Base-by-base conservation (phyloP, 2,888 invertebrate genomes). In the Chrysina gloriosa region DNA sequence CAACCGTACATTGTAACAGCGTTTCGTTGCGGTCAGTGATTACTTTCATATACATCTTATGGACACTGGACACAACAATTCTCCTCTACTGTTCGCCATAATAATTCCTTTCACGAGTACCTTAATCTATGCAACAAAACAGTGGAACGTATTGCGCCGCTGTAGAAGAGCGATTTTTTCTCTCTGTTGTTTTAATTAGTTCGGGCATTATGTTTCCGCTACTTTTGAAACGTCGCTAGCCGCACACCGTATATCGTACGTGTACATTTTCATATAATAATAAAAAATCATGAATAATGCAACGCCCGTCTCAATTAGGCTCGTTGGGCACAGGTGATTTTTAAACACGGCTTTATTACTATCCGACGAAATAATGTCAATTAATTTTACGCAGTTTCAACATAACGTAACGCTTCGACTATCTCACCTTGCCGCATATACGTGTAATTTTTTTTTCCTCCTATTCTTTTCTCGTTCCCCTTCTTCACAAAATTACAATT, bases 1-100 rank as follows among this genome's bases (percentile, higher is more conserved):
- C 75, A 80, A 81, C 78, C 81, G 79, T 81, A 77, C 74, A 79
- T 76, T 77, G 76, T 80, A 80, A 80, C 79, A 79, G 79, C 78
- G 76, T 75, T 77, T 77, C 77, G 79, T 79, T 76, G 77, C 80
- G 80, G 78, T 80, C 74, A 75, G 75, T 79, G 77, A 78, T 78
- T 77, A 77, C 79, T 80, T 80, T 79, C 80, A 77, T 79, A 80
- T 79, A 78, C 74, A 73, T 72, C 73, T 75, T 73, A 74, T 73
- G 75, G 75, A 75, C 74, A 74, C 65, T 73, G 75, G 75, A 75
- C 74, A 75, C 72, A 73, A 72, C 73, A 72, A 71, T 72, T 73
- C 73, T 71, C 70, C 69, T 71, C 70, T 70, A 70, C 69, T 73
- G 72, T 72, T 71, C 68, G 69, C 73, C 70, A 69, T 58, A 69